A percentile compares a stretch with the other conserved stretches of the same genome.
phyloP scores from a whole-genome alignment of 2,797 vertebrate species.

The Hemitrygon akajei region DNA sequence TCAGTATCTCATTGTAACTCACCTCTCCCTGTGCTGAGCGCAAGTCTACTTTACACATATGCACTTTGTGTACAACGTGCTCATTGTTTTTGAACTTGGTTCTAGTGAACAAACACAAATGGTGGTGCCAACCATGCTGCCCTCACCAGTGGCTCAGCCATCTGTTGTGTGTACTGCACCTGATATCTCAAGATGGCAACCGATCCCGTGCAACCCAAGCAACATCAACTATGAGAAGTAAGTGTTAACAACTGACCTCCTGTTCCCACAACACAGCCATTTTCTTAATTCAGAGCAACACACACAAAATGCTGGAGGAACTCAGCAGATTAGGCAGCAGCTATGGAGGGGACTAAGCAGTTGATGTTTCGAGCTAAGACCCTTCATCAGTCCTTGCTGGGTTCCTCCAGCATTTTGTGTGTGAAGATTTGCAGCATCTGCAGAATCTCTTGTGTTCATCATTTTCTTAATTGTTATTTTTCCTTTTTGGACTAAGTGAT shows the following conservation, averaged over 20 bases:
- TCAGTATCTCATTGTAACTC: not conserved
- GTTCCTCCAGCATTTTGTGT: no score
- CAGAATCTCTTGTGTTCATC: no score
- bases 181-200: constrained; percentile 6
- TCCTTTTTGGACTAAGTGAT: not conserved
- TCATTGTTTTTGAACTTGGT: not conserved
- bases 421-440: no score
- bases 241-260: not conserved
- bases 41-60: not conserved
- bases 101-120: constrained; percentile 22
- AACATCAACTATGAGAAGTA: constrained; percentile 20
- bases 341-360: no score
- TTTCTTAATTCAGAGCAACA: not conserved
- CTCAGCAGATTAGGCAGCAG: no score
- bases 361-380: no score
- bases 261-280: not conserved
- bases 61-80: not conserved
- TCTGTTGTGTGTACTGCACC: not conserved
- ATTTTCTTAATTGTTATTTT: not conserved
- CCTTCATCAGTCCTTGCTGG: no score
- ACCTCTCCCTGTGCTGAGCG: not conserved
- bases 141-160: not conserved
- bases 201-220: not conserved
- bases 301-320: no score
- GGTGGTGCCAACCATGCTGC: not conserved